phyloP scores from a whole-genome alignment of 2,888 invertebrate species.

The Acleris emargana region DNA sequence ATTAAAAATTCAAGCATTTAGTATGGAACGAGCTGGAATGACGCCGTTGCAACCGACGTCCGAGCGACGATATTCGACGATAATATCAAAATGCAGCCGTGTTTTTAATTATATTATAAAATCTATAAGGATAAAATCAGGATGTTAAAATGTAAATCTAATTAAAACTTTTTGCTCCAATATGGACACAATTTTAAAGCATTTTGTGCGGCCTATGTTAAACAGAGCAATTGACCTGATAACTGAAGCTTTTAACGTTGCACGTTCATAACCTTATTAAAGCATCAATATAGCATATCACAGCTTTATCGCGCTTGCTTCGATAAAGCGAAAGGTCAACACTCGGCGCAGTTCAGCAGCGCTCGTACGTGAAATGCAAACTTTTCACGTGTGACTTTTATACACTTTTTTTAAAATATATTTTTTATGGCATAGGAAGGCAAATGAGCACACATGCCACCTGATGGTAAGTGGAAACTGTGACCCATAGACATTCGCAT shows the following conservation, averaged over 20 bases:
- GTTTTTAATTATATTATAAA: no score
- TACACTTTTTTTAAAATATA: no score
- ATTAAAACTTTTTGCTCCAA: neutral
- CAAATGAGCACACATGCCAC: no score
- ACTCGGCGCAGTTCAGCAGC: constrained; percentile 6
- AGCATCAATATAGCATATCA: constrained; percentile 7
- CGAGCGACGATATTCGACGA: no score
- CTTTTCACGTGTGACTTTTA: neutral
- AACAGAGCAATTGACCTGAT: constrained; percentile 17
- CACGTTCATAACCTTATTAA: constrained; percentile 15
- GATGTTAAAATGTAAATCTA: neutral
- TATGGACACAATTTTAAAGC: neutral
- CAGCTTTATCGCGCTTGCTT: constrained; percentile 40
- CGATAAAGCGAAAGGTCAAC: constrained; percentile 40
- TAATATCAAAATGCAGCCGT: no score
- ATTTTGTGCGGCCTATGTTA: constrained; percentile 7
- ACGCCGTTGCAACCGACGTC: no score
- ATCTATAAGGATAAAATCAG: no score
- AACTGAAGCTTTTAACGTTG: constrained; percentile 21
- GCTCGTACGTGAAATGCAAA: constrained; percentile 25
- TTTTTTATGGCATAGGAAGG: no score
- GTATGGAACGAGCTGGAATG: no score
- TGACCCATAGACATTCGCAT: no score
- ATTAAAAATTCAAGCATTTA: no score
- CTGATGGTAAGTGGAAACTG: no score